Evolutionary conservation across 2,797 vertebrate species (phyloP), one percentile per base, ranked within the genome.

Genomic region (Petrocephalus sullivani): DNA sequence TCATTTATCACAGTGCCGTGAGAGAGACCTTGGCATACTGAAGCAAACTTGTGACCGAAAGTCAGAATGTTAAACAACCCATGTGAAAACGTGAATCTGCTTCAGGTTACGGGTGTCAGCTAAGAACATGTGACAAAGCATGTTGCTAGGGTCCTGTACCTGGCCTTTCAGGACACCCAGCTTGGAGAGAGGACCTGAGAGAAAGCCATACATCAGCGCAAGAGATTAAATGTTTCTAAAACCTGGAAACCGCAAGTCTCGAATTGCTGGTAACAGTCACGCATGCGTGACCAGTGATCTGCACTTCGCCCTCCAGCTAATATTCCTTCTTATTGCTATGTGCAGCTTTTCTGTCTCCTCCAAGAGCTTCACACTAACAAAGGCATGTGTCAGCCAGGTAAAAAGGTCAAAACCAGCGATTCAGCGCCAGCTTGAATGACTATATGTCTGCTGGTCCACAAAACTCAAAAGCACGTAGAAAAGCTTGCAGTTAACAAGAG

Each of bases 1-100:
- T 78, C 64, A 51, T 93, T 91, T 90, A 93, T 92, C 91, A 46
- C 91, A 90, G 89, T 87, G 90, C 91, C 90, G 90, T 90, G 90
- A 33, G 54, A 19, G 10, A 8, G 46, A 28, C 49, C 21, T n/a
- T 23, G 9, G 46, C 46, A 83, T 6, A n/a, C 3, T 23, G 81
- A 83, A 46, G 19, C 81, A 83, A n/a, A 51, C 9, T 28, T 28
- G 46, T 21, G n/a, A 51, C 49, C 81, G 4, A 23, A 54, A 83
- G 9, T n/a, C 81, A 23, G 8, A 54, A 28, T 91, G 91, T 91
- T 92, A 90, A 82, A 67, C 78, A 87, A 90, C 90, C 60, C 71
- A 78, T 8, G 41, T 49, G 71, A 16, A 75, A 78, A 46, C 28
- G 37, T 7, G 71, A 78, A 78, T 41, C 71, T 78, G 71, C 71